Evolutionary conservation across 2,797 vertebrate species (phyloP).

Genomic region (Pelobates cultripes): DNA sequence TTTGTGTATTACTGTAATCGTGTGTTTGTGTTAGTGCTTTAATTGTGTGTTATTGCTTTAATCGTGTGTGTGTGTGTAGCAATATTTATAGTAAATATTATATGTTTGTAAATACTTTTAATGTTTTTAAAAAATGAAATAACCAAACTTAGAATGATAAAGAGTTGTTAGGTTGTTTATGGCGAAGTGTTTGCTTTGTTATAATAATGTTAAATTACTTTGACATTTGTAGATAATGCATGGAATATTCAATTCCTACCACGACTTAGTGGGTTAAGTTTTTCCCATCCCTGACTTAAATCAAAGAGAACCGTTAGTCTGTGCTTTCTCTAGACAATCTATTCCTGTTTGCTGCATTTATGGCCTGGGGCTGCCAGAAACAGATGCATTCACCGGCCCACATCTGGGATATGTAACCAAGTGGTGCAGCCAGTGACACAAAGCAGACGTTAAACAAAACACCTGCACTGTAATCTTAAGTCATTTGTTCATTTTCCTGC

Average conservation of each 20-base stretch:
- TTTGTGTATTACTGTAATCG: too few species aligned
- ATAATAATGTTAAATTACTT: not conserved
- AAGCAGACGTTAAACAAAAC: slow-evolving; percentile 51
- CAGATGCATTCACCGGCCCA: slow-evolving; percentile 48
- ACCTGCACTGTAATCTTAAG: slow-evolving; percentile 52
- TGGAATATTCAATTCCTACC: not conserved
- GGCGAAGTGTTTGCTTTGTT: not conserved
- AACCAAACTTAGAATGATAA: too few species aligned
- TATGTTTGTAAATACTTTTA: too few species aligned
- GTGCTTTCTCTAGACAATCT: slow-evolving; percentile 18
- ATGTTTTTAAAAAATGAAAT: too few species aligned
- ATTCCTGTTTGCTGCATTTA: slow-evolving; percentile 32
- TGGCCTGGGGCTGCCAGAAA: slow-evolving; percentile 34
- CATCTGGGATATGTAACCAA: slow-evolving; percentile 48
- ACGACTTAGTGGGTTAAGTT: slow-evolving; percentile 15
- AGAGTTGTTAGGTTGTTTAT: too few species aligned
- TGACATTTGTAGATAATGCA: not conserved
- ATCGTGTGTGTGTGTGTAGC: too few species aligned
- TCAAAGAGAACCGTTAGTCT: slow-evolving; percentile 10
- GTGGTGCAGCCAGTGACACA: slow-evolving; percentile 44
- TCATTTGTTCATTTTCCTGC: slow-evolving; percentile 52
- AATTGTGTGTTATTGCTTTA: too few species aligned
- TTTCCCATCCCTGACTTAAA: not conserved
- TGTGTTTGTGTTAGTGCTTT: too few species aligned
- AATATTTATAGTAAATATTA: too few species aligned